Evolutionary conservation across 1,140 invertebrate genomes (phyloP).

Genomic region (Plectrocnemia conspersa): DNA sequence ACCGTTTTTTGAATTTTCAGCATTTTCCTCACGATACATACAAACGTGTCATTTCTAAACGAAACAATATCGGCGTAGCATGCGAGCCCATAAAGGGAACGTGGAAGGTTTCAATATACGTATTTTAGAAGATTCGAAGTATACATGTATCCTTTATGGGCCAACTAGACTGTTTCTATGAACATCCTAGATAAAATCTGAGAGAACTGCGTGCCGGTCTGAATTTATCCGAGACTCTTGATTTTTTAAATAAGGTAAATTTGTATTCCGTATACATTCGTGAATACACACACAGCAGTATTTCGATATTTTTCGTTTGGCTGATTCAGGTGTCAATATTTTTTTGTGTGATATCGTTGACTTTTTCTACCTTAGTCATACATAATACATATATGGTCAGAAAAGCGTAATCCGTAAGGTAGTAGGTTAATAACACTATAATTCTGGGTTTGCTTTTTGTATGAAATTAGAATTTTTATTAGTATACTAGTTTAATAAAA

Average conservation of each 20-base stretch:
- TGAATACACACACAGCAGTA: no score
- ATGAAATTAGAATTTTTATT: no score
- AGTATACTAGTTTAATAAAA: no score
- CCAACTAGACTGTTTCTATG: constrained; percentile 7
- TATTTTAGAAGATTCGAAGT: constrained; percentile 22
- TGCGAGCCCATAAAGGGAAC: constrained; percentile 29
- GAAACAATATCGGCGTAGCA: constrained; percentile 31
- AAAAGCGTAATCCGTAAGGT: no score
- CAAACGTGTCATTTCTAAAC: constrained; percentile 22
- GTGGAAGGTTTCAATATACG: constrained; percentile 27
- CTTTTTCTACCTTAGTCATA: constrained; percentile 3
- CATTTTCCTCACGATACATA: constrained; percentile 16
- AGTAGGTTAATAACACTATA: no score
- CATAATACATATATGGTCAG: no score
- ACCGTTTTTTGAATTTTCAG: constrained; percentile 34
- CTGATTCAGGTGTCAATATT: background rate
- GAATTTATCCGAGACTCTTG: no score
- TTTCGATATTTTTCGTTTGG: constrained; percentile 1
- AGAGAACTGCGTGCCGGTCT: no score
- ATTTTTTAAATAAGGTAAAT: no score
- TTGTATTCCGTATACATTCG: no score
- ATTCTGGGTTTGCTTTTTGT: no score
- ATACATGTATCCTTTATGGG: constrained; percentile 20
- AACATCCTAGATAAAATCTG: constrained; percentile 18
- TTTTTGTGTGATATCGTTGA: background rate